Evolutionary conservation across 2,797 vertebrate genomes (phyloP), one percentile per base, ranked within the genome.

Genomic region (Ptychobarbus kaznakovi): DNA sequence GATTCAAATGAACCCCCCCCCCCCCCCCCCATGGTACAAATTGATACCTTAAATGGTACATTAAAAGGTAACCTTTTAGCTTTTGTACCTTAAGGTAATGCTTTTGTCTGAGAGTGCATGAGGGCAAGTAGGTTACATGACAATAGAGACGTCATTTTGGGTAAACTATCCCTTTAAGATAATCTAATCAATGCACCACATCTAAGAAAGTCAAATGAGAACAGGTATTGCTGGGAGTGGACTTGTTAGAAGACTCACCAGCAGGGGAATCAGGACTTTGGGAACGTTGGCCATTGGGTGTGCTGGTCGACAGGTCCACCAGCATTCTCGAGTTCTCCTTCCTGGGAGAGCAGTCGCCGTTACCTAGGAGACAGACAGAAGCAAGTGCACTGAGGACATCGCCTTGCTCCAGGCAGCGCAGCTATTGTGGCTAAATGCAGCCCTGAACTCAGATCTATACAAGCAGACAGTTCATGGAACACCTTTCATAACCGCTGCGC

Each of bases 321-420:
- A 96, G 95, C 96, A 98, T 97, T 94, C 91, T 94, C 87, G 95
- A 95, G 93, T 97, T 96, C 89, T 99, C 97, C 94, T 97, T 97
- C 93, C 96, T 95, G 79, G 98, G 97, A 92, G 97, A 98, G 95
- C 97, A 96, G 92, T 97, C 96, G 94, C 97, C 97, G 94, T 99
- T 96, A 95, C 95, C 96, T 96, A 91, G 92, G 93, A 94, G 92
- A 95, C 92, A 91, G 89, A 92, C 88, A 92, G 89, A 93, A 91
- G 92, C 88, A 93, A 85, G 84, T 83, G 82, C 85, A 85, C 69
- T 86, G 81, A 86, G 82, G 86, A 89, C 81, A 79, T 86, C 70
- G 86, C 86, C 88, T 81, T 89, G 90, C 69, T 84, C 53, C 53
- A 86, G 83, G 86, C 86, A 63, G 78, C 58, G 1, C 44, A 53